phyloP scores from a whole-genome alignment of 2,888 invertebrate genomes.

The Drosophila rubida region DNA sequence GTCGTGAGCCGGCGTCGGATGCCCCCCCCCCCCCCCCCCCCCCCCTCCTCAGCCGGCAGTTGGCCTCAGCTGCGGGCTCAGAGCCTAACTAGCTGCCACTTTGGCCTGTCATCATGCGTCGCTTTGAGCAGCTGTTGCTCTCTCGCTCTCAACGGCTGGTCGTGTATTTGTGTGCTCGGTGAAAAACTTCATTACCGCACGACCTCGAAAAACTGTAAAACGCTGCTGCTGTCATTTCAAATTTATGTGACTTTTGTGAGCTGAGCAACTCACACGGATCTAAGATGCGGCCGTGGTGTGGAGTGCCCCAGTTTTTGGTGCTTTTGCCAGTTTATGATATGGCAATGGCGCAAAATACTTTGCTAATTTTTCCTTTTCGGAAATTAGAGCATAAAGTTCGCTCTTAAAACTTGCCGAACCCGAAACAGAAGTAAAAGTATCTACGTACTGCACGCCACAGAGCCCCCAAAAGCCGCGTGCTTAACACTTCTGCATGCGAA shows the following conservation, averaged over 20 bases:
- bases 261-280: constrained; percentile 57
- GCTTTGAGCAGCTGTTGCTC: constrained; percentile 53
- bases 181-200: constrained; percentile 68
- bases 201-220: constrained; percentile 78
- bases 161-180: constrained; percentile 20
- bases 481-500: constrained; percentile 75
- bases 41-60: neutral
- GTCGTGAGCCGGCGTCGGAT: constrained; percentile 21
- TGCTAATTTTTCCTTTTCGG: constrained; percentile 78
- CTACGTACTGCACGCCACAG: constrained; percentile 33
- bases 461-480: constrained; percentile 45
- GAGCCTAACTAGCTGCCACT: constrained; percentile 55
- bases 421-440: constrained; percentile 25
- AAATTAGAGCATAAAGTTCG: constrained; percentile 77
- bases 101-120: constrained; percentile 60
- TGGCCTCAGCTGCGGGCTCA: constrained; percentile 37
- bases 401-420: constrained; percentile 66
- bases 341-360: constrained; percentile 75
- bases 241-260: constrained; percentile 79
- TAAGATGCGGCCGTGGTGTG: constrained; percentile 22
- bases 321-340: constrained; percentile 71
- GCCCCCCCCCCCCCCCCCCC: neutral
- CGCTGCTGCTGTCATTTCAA: constrained; percentile 75
- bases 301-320: constrained; percentile 46
- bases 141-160: constrained; percentile 4